Percentiles rank a stretch among this genome's conserved stretches.
Evolutionary conservation across 1,140 invertebrate species (phyloP).

Genomic region (Drosophila nigrodunni): DNA sequence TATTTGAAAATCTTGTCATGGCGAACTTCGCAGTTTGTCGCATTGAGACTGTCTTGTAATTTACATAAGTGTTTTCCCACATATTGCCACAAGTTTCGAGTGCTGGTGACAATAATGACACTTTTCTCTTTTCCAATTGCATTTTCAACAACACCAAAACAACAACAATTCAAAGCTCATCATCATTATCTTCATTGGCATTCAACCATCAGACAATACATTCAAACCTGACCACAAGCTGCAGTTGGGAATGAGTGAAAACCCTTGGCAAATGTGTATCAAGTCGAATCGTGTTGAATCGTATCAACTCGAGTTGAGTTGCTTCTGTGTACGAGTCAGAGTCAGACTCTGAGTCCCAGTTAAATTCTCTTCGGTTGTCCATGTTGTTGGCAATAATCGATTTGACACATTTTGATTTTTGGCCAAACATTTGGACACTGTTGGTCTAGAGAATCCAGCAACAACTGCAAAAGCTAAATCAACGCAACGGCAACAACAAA

Average conservation of each 20-base stretch:
- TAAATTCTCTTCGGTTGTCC: conserved; percentile 16
- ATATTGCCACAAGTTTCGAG: conserved; percentile 49
- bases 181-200: conserved; percentile 14
- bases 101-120: conserved; percentile 52
- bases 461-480: not conserved
- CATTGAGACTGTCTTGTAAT: conserved; percentile 49
- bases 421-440: conserved; percentile 70
- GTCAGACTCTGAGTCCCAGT: not conserved
- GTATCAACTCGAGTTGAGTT: not conserved
- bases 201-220: conserved; percentile 21
- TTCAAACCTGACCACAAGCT: conserved; percentile 15
- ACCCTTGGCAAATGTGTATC: conserved; percentile 12
- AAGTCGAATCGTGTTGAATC: not conserved
- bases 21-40: conserved; percentile 36
- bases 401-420: conserved; percentile 74
- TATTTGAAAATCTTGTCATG: conserved; percentile 23
- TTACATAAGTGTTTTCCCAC: conserved; percentile 54
- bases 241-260: conserved; percentile 4
- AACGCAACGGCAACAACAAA: not conserved
- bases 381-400: conserved; percentile 75
- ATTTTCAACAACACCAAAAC: conserved; percentile 5
- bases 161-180: conserved; percentile 10
- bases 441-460: not conserved
- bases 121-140: conserved; percentile 52
- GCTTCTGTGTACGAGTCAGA: not conserved